phyloP scores from a whole-genome alignment of 92 coral and sea anemone genomes.

The Scolanthus callimorphus region DNA sequence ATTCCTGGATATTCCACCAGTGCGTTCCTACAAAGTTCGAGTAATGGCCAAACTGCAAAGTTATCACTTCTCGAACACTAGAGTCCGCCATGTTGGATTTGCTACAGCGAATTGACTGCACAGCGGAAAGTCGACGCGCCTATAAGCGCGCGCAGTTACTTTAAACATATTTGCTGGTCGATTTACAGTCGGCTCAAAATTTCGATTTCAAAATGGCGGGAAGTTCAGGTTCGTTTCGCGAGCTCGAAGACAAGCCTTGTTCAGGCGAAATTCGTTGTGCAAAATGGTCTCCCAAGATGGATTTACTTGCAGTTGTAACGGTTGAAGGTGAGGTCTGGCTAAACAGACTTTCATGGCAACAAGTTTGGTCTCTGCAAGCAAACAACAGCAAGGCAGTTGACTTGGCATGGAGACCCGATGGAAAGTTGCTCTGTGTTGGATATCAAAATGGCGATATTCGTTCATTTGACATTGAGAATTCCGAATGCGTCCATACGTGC shows the following conservation, averaged over 20 bases:
- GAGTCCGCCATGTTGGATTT: constrained; percentile 77
- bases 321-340: constrained; percentile 94
- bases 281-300: constrained; percentile 99
- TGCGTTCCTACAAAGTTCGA: constrained; percentile 96
- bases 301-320: constrained; percentile 85
- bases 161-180: too few species aligned
- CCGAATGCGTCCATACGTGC: constrained; percentile 81
- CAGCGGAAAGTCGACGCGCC: too few species aligned
- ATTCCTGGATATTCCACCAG: constrained; percentile 81
- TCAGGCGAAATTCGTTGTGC: constrained; percentile 71
- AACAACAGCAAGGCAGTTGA: constrained; percentile 69
- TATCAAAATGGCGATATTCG: constrained; percentile 66
- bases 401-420: constrained; percentile 97
- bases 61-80: constrained; percentile 62
- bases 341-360: constrained; percentile 93
- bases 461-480: constrained; percentile 85
- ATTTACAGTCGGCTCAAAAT: too few species aligned
- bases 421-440: constrained; percentile 86
- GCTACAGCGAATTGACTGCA: too few species aligned
- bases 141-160: too few species aligned
- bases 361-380: constrained; percentile 81
- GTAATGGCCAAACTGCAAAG: constrained; percentile 92
- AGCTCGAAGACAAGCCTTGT: constrained; percentile 92
- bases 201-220: constrained; percentile 99
- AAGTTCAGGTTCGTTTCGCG: constrained; percentile 80